phyloP scores from a whole-genome alignment of 2,113 vertebrate species.

The Oplegnathus fasciatus region DNA sequence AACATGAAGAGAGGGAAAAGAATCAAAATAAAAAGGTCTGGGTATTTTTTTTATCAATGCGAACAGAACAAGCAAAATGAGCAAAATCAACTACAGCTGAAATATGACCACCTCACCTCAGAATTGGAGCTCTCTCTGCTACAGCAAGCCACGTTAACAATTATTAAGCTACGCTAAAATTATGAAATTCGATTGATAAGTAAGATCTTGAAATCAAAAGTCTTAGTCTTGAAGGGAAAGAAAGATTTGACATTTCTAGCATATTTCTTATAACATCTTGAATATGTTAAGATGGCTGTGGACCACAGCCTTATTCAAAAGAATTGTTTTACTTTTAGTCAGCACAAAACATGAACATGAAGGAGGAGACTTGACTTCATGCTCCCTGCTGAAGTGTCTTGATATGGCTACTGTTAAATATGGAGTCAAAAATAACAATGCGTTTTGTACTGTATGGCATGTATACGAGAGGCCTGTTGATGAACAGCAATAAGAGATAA shows the following conservation, averaged over 20 bases:
- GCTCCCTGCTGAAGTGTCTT: background rate
- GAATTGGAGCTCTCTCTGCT: background rate
- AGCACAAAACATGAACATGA: slow-evolving; percentile 1
- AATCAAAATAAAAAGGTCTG: too few species aligned
- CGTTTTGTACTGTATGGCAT: background rate
- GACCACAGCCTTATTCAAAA: background rate
- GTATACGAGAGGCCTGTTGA: background rate
- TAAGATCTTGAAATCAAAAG: background rate
- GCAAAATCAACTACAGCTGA: background rate
- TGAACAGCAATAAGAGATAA: slow-evolving; percentile 24
- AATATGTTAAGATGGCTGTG: background rate
- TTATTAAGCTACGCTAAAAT: background rate
- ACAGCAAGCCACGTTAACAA: background rate
- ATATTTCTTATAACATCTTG: slow-evolving; percentile 2
- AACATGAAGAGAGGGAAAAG: background rate
- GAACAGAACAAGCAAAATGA: too few species aligned
- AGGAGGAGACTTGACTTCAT: background rate
- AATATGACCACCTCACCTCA: background rate
- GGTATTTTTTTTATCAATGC: background rate
- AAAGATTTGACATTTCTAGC: background rate
- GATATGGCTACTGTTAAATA: background rate
- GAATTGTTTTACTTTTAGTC: background rate
- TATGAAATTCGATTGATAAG: background rate
- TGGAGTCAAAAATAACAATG: background rate
- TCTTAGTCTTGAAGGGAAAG: background rate